Evolutionary conservation across 2,113 vertebrate species (phyloP), one percentile per base, ranked within the genome.

Genomic region (Silurus glanis): DNA sequence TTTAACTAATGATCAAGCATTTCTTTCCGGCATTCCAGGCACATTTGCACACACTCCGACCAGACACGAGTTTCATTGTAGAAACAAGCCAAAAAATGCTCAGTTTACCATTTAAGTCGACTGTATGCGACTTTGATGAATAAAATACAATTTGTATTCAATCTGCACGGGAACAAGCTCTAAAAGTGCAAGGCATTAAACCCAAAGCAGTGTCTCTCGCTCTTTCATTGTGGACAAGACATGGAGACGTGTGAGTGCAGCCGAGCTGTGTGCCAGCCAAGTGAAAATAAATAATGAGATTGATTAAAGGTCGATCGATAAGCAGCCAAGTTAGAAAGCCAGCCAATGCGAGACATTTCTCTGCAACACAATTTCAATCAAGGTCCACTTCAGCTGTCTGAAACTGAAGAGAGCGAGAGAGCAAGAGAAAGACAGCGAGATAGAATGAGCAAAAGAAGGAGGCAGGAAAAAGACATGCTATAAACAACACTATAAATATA

Each of bases 261-360:
- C 28, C 47, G 56, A 80, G 16, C 56, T 55, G 81, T 25, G 47
- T 67, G 81, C 49, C 62, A 28, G 81, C 14, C 6, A 37, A 25
- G 80, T 84, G 90, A 89, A 91, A 87, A 91, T 91, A 92, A 92
- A 91, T 92, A 92, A 92, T 90, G 78, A 82, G 86, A 90, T 87
- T 82, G 75, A 91, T 92, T 85, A 83, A 53, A 61, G 69, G 53
- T 55, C 56, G 83, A 90, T 92, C 90, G 51, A 88, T 91, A 84
- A 75, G 55, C 62, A 69, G 64, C 66, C 88, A 86, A 90, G 85
- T 92, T 90, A 85, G 87, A 92, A 91, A 89, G 83, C 84, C 88
- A 87, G 88, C 82, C 76, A 85, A 88, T 72, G 87, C 49, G 17
- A 83, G 83, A 84, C 71, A 69, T 88, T 89, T 75, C 87, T 72